These are phyloP conservation scores for Nezara viridula DNA, from an alignment of 2,888 invertebrate species.

Conservation along the genomic window DNA sequence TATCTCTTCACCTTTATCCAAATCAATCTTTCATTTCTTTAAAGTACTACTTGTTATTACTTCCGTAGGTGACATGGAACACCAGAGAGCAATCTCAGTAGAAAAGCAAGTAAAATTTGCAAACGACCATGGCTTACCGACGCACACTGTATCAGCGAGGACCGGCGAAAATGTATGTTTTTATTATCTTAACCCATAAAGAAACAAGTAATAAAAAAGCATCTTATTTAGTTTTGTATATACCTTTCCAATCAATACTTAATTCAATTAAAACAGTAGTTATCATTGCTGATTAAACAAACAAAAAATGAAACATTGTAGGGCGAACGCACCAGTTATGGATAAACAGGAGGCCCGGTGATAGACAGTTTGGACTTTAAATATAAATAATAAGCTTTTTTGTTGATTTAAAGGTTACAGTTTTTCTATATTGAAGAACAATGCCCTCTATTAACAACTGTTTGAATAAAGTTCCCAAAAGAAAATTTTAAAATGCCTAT, in stretches of 20 bases:
- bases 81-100: constrained; percentile 78
- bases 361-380: no score
- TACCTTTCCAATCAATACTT: not conserved
- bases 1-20: not conserved
- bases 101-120: constrained; percentile 78
- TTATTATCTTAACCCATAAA: not conserved
- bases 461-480: no score
- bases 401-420: no score
- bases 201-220: not conserved
- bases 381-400: no score
- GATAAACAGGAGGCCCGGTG: no score
- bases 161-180: constrained; percentile 79
- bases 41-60: not conserved
- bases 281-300: no score
- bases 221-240: not conserved
- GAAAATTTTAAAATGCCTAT: no score
- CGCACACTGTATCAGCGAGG: constrained; percentile 78
- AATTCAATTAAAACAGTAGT: no score
- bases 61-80: constrained; percentile 76
- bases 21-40: not conserved
- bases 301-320: no score
- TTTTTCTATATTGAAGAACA: no score
- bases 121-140: constrained; percentile 75
- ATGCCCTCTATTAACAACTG: no score
- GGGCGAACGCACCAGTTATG: no score